Base-by-base conservation (phyloP, 2,888 invertebrate species). In the Drosophila silvestris region DNA sequence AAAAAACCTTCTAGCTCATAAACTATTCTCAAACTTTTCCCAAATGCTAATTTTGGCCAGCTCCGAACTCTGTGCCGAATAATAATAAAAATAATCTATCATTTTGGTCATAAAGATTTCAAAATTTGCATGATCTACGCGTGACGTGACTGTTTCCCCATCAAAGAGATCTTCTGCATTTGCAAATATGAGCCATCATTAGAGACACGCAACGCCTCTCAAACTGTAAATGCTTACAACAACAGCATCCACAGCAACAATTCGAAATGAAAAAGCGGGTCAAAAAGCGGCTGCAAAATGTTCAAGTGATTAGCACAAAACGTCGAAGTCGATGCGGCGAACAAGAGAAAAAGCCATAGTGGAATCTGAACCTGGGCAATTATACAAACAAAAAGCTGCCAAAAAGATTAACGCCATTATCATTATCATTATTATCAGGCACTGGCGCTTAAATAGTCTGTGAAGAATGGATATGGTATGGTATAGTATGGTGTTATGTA, bases 351-450 rank as follows among this genome's bases (percentile, higher is more conserved):
- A 44, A 61, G 37, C 30, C 19, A 26, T 5, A 12, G 58, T 52
- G 52, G 41, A 52, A 58, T 30, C 58, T 52, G 50, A 69, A 54
- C 61, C 54, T 77, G 70, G 77, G 74, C 82, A 85, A 89, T 85
- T 85, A 89, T 80, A 82, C 70, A 78, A 86, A 80, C 82, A 78
- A 78, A 85, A 81, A 76, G 63, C 77, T 89, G 86, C 84, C 86
- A 89, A 85, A 89, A 83, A 77, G 78, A 86, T 80, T 56, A 82
- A 72, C 82, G 78, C 86, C 74, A 83, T 79, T 74, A 82, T 74
- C 53, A 52, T 65, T 37, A 68, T 68, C n/a, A 69, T 68, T 65
- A 67, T 67, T 56, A 76, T 73, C 53, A 54, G 47, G 50, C 54
- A 56, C 22, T 74, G 74, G 68, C 78, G 79, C 71, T 79, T 67